Percentiles rank a stretch among this genome's conserved stretches.
phyloP scores from a whole-genome alignment of 1,140 invertebrate species.

The Centruroides vittatus region DNA sequence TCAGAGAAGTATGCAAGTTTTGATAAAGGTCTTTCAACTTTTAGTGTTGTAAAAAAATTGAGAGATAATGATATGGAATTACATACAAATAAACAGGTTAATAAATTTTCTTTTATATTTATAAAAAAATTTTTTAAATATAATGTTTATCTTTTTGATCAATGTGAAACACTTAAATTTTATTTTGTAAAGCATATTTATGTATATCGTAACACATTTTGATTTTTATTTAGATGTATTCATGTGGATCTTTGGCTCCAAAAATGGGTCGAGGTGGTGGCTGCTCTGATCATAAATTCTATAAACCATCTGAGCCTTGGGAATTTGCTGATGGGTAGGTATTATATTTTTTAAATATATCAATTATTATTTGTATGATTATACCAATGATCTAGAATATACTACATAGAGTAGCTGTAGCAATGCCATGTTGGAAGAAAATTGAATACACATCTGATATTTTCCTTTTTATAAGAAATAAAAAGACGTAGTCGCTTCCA shows the following conservation, averaged over 20 bases:
- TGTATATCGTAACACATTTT: not conserved
- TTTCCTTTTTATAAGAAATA: too few species aligned
- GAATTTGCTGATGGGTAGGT: conserved; percentile 40
- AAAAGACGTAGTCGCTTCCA: too few species aligned
- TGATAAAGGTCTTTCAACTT: conserved; percentile 32
- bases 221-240: conserved; percentile 34
- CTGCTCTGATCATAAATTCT: conserved; percentile 36
- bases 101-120: not conserved
- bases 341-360: not conserved
- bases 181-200: too few species aligned
- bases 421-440: too few species aligned
- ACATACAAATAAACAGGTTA: conserved; percentile 35
- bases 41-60: conserved; percentile 35
- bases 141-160: too few species aligned
- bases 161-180: too few species aligned
- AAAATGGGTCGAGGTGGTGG: conserved; percentile 37
- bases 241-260: conserved; percentile 40
- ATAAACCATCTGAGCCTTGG: conserved; percentile 40
- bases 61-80: conserved; percentile 39
- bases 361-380: too few species aligned
- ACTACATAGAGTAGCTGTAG: too few species aligned
- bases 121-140: not conserved
- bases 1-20: conserved; percentile 32
- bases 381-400: too few species aligned
- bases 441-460: too few species aligned